phyloP scores from a whole-genome alignment of 2,797 vertebrate genomes.

The Erpetoichthys calabaricus region DNA sequence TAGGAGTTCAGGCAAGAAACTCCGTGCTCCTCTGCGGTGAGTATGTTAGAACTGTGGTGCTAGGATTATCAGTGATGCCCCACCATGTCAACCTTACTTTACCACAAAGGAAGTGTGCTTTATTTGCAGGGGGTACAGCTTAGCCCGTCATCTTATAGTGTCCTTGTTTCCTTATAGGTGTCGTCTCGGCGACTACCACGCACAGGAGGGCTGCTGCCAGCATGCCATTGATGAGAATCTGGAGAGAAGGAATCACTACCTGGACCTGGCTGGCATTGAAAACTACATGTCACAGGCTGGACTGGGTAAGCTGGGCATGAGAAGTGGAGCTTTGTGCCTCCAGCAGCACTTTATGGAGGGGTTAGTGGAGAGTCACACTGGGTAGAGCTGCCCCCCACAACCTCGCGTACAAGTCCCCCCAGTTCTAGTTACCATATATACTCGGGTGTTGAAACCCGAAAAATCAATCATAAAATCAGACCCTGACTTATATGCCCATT shows the following conservation, averaged over 20 bases:
- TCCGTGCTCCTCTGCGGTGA: constrained; percentile 73
- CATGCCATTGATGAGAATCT: constrained; percentile 95
- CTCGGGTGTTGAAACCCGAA: too few species aligned
- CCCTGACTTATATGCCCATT: too few species aligned
- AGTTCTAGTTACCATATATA: neutral
- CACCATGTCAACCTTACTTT: constrained; percentile 10
- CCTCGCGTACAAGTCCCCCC: neutral
- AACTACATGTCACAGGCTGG: constrained; percentile 96
- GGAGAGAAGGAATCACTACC: constrained; percentile 98
- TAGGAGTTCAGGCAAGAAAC: constrained; percentile 80
- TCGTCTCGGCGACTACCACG: constrained; percentile 59
- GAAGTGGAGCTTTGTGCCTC: neutral
- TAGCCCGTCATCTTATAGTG: too few species aligned
- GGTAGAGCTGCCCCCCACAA: neutral
- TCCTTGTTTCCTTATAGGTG: constrained; percentile 44
- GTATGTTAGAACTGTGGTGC: neutral
- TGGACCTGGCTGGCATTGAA: constrained; percentile 95
- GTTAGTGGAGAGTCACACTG: neutral
- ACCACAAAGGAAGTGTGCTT: neutral
- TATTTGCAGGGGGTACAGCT: too few species aligned
- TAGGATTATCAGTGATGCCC: too few species aligned
- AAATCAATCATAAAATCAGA: too few species aligned
- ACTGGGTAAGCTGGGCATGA: constrained; percentile 53
- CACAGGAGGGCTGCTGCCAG: constrained; percentile 72
- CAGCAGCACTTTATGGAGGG: neutral